phyloP scores from a whole-genome alignment of 2,797 vertebrate species.

The Chromis chromis region DNA sequence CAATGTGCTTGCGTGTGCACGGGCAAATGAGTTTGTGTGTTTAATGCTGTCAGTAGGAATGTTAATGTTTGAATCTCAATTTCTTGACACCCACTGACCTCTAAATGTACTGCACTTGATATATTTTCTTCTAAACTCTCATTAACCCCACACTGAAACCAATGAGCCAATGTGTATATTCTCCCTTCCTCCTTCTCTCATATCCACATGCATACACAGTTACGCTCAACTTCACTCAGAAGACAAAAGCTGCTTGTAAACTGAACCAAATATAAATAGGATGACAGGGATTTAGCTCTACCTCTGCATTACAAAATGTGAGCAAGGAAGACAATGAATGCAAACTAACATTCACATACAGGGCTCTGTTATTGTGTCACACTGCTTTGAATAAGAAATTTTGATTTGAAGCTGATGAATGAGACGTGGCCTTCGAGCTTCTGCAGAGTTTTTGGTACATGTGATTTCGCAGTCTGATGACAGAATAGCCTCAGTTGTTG shows the following conservation, averaged over 20 bases:
- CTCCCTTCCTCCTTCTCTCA: background rate
- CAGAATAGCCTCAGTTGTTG: background rate
- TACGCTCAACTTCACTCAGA: conserved; percentile 4
- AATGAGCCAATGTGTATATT: conserved; percentile 6
- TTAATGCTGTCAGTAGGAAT: conserved; percentile 1
- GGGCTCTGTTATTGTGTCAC: background rate
- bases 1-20: background rate
- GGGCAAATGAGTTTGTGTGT: conserved; percentile 16
- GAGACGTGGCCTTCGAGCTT: background rate
- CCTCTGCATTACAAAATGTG: conserved; percentile 1
- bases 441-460: background rate
- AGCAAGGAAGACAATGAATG: background rate
- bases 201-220: background rate
- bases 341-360: conserved; percentile 4
- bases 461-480: background rate
- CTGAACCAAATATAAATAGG: background rate
- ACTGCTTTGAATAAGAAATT: conserved; percentile 21
- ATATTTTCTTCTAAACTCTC: conserved; percentile 30
- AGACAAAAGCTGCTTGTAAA: background rate
- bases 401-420: conserved; percentile 11
- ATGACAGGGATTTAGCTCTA: background rate
- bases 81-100: conserved; percentile 30
- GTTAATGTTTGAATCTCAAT: conserved; percentile 9
- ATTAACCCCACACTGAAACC: conserved; percentile 40
- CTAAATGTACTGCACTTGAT: conserved; percentile 18